Evolutionary conservation across 2,888 invertebrate genomes (phyloP).

Genomic region (Sarcophaga rosellei): DNA sequence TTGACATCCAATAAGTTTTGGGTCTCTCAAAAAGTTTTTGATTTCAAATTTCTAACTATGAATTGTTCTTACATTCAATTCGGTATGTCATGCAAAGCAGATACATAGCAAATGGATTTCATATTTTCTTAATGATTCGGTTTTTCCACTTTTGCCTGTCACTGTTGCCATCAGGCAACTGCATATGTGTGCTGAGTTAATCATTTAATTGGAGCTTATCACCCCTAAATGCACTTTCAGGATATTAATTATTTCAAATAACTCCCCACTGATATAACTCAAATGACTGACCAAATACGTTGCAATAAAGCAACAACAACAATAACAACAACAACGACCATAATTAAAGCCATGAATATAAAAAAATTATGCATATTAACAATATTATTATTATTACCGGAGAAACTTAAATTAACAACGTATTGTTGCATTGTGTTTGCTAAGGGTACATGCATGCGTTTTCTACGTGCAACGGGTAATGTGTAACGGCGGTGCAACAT

Average conservation of each 20-base stretch:
- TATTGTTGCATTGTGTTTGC: no score
- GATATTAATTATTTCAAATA: constrained; percentile 64
- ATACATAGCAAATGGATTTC: background rate
- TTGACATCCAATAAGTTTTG: no score
- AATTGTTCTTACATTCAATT: no score
- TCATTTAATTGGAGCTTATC: constrained; percentile 56
- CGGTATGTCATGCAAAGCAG: no score
- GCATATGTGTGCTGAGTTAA: constrained; percentile 25
- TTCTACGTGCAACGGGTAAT: constrained; percentile 42
- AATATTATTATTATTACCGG: constrained; percentile 25
- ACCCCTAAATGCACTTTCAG: constrained; percentile 48
- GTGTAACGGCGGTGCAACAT: background rate
- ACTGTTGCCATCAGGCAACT: background rate
- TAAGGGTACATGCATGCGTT: constrained; percentile 24
- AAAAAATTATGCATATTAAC: constrained; percentile 56
- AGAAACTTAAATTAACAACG: no score
- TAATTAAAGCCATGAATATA: constrained; percentile 60
- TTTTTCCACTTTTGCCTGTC: background rate
- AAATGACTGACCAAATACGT: constrained; percentile 31
- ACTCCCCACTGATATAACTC: constrained; percentile 49
- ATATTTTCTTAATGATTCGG: no score
- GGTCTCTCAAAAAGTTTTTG: no score
- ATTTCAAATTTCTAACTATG: no score
- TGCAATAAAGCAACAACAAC: constrained; percentile 19
- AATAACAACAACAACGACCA: constrained; percentile 12